Conservation (phyloP, 53 echinoderm and acorn worm genomes). For the Arbacia lixula region DNA sequence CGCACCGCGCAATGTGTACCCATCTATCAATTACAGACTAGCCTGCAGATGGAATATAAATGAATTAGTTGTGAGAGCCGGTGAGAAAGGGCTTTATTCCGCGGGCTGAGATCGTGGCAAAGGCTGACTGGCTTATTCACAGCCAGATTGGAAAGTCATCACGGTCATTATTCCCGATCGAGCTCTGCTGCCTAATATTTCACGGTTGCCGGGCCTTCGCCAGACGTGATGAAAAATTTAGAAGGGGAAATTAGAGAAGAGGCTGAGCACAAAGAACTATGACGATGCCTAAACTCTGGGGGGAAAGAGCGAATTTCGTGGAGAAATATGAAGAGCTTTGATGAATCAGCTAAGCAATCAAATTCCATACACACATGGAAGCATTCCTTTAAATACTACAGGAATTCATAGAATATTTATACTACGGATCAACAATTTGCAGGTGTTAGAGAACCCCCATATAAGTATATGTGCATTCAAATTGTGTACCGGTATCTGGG, state of each 20-base stretch:
- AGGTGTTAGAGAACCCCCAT: no score
- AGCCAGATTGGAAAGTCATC: constrained; percentile 15
- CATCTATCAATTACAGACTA: constrained; percentile 46
- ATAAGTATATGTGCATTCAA: no score
- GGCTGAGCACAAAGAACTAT: constrained; percentile 6
- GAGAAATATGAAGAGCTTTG: no score
- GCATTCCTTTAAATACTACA: no score
- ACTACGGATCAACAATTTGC: no score
- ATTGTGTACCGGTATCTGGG: no score
- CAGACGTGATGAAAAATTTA: no score
- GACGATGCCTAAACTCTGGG: constrained; percentile 9
- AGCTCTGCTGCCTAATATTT: constrained; percentile 24
- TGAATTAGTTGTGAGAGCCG: constrained; percentile 32
- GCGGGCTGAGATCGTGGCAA: neutral
- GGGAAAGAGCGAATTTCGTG: no score
- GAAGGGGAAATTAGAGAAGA: constrained; percentile 6
- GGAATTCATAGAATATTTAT: no score
- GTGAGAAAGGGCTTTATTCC: constrained; percentile 20
- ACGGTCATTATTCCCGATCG: constrained; percentile 20
- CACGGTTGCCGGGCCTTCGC: constrained; percentile 9
- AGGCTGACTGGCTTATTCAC: constrained; percentile 34
- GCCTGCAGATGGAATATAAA: constrained; percentile 31
- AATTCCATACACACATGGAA: no score
- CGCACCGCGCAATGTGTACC: constrained; percentile 17
- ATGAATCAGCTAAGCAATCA: no score